Evolutionary conservation across 2,888 invertebrate species (phyloP), one percentile per base, ranked within the genome.

Genomic region (Resseliella maxima): DNA sequence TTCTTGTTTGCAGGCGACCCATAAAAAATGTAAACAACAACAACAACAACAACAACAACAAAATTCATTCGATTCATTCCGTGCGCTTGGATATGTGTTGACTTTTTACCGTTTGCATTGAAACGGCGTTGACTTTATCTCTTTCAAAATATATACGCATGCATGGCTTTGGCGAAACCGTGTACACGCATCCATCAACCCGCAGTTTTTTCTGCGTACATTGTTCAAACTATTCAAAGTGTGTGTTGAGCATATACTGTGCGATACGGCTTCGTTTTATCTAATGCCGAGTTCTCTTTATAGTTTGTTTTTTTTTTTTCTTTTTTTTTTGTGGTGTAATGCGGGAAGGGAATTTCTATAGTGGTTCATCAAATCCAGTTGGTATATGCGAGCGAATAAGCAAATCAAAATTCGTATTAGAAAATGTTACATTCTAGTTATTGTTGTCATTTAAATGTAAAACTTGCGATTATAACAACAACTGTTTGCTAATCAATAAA

Each of bases 261-360:
- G 38, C 83, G 36, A 83, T 83, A 83, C 83, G 24, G 41, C 38
- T 31, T 59, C 5, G n/a, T 83, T 38, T 38, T 83, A 83, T 83
- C 83, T 83, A 38, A 81, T 36, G n/a, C 81, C 2, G 59, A 59
- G 15, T 59, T 5, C 1, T 27, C 15, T 27, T 72, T 50, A 12
- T 41, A 41, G 41, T 12, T 41, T n/a, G n/a, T n/a, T n/a, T n/a
- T n/a, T n/a, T n/a, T n/a, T n/a, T n/a, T n/a, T n/a, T n/a, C n/a
- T n/a, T 59, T 24, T 24, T 2, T 59, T 59, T 24, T 31, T 72
- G 5, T 21, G 18, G 18, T 38, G 24, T 83, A 38, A 83, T 83
- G 83, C 83, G 83, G 38, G 83, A 83, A 83, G 83, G 38, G 83
- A 83, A 83, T 83, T 83, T 38, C 24, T 38, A 59, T 59, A 83